These are phyloP conservation scores for Brachionus manjavacas DNA, from an alignment of 1,140 invertebrate genomes.

Conservation along the genomic window DNA sequence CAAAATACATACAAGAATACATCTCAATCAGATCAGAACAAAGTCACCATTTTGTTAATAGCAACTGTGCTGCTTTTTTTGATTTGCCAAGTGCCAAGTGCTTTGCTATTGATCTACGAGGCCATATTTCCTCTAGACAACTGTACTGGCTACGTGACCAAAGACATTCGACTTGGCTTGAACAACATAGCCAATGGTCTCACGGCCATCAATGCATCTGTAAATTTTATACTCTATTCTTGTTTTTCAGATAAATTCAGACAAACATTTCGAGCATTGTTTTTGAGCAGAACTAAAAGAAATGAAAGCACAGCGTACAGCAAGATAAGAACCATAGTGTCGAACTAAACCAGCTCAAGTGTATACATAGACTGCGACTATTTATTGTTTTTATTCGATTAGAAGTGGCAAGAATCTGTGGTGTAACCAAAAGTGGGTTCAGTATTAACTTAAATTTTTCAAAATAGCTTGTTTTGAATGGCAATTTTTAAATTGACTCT, in stretches of 20 bases:
- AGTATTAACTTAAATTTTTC: too few relatives aligned
- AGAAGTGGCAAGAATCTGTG: too few relatives aligned
- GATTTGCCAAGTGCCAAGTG: constrained; percentile 16
- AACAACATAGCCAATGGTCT: constrained; percentile 39
- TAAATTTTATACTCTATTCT: constrained; percentile 74
- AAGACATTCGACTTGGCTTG: constrained; percentile 5
- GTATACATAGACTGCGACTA: too few relatives aligned
- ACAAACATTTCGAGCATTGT: constrained; percentile 65
- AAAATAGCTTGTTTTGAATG: too few relatives aligned
- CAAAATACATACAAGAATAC: not conserved
- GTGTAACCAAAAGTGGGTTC: too few relatives aligned
- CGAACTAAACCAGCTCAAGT: not conserved
- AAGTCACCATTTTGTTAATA: constrained; percentile 23
- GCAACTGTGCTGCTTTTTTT: constrained; percentile 28
- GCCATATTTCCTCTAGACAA: constrained; percentile 13
- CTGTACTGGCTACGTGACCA: not conserved
- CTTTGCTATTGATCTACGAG: not conserved
- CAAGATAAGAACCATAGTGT: not conserved
- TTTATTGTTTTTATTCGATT: too few relatives aligned
- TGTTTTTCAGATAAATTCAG: constrained; percentile 71
- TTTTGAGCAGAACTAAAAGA: constrained; percentile 56
- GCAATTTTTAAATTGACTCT: too few relatives aligned
- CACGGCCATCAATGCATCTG: constrained; percentile 63
- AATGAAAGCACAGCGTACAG: not conserved
- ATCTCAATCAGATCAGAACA: constrained; percentile 16